Percentiles rank a stretch among this genome's conserved stretches.
Conservation (phyloP, 1,140 invertebrate genomes). For the Drosophila ficusphila region DNA sequence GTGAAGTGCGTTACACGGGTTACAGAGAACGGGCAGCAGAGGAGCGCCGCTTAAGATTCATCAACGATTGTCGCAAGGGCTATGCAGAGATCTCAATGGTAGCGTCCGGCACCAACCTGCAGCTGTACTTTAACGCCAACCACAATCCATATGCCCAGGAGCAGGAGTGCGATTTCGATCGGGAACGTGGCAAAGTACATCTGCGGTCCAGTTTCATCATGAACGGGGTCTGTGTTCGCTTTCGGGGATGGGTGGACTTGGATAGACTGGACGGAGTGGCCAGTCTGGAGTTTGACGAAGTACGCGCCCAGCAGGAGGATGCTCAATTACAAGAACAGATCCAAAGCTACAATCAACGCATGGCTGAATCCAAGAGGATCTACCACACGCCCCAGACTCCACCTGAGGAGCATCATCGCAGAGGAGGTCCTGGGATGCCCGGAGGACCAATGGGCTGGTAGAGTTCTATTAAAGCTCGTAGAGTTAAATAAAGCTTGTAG, state of each 20-base stretch:
- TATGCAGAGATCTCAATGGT: conserved; percentile 97
- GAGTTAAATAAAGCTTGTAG: neutral
- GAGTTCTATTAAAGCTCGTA: neutral
- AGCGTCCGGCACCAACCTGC: conserved; percentile 96
- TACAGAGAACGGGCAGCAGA: conserved; percentile 95
- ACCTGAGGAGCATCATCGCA: conserved; percentile 52
- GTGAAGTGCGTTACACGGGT: conserved; percentile 97
- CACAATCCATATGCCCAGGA: conserved; percentile 90
- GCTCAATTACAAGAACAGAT: conserved; percentile 94
- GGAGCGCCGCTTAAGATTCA: conserved; percentile 95
- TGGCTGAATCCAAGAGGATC: conserved; percentile 58
- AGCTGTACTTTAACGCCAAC: conserved; percentile 91
- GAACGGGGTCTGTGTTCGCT: conserved; percentile 98
- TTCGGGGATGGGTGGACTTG: conserved; percentile 97
- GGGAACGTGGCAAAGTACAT: conserved; percentile 98
- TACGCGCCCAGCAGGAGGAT: conserved; percentile 92
- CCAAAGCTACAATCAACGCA: conserved; percentile 90
- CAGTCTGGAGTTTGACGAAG: conserved; percentile 96
- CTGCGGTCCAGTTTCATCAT: conserved; percentile 96
- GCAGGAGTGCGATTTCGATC: conserved; percentile 96
- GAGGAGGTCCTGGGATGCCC: conserved; percentile 18
- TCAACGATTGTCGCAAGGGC: conserved; percentile 96
- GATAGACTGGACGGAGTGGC: conserved; percentile 97
- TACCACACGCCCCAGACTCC: conserved; percentile 51
- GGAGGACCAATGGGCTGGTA: conserved; percentile 60